These are phyloP conservation scores for Lomographa bimaculata DNA, from an alignment of 2,888 invertebrate genomes.

Conservation along the genomic window DNA sequence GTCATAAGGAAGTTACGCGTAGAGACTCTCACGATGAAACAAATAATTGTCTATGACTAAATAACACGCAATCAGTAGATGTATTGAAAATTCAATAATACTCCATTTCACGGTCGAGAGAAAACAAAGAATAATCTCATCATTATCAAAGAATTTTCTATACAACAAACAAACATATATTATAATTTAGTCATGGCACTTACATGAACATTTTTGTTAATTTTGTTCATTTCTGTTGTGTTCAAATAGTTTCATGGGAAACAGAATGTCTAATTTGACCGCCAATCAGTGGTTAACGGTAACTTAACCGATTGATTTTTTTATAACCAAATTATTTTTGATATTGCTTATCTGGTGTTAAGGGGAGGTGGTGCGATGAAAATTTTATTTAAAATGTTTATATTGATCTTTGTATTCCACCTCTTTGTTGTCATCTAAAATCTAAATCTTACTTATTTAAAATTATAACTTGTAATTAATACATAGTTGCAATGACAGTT, in stretches of 20 bases:
- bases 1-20: neutral
- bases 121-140: conserved; percentile 20
- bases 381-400: neutral
- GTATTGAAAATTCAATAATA: conserved; percentile 10
- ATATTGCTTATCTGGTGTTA: conserved; percentile 53
- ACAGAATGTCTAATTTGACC: conserved; percentile 37
- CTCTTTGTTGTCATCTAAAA: no score
- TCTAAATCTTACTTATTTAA: no score
- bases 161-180: conserved; percentile 60
- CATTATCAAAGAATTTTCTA: conserved; percentile 26
- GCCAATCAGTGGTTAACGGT: conserved; percentile 61
- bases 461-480: no score
- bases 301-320: conserved; percentile 63
- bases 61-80: conserved; percentile 12
- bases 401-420: neutral
- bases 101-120: conserved; percentile 33
- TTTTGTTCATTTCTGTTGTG: conserved; percentile 43
- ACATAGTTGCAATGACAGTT: no score
- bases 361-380: conserved; percentile 40
- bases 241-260: conserved; percentile 64
- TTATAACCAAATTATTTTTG: conserved; percentile 63
- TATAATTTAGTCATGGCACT: conserved; percentile 62
- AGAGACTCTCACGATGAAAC: conserved; percentile 6
- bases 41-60: conserved; percentile 8
- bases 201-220: conserved; percentile 55